Conservation (phyloP, 2,797 vertebrate species). For the Oreonectes daqikongensis region DNA sequence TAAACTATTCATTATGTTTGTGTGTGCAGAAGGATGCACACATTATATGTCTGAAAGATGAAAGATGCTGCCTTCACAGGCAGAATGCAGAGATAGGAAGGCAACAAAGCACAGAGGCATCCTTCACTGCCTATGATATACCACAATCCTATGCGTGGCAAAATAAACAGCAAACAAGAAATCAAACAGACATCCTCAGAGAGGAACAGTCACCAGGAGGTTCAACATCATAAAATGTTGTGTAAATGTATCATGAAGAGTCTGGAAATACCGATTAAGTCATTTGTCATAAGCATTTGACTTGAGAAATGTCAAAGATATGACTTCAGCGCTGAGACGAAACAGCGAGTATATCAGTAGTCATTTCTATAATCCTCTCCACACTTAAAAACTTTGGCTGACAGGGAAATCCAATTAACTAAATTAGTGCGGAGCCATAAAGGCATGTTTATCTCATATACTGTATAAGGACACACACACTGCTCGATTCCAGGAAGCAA, state of each 20-base stretch:
- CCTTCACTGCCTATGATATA: neutral
- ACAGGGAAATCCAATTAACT: constrained; percentile 27
- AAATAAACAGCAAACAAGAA: neutral
- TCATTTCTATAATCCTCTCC: constrained; percentile 10
- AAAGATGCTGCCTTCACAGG: constrained; percentile 1
- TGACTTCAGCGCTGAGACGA: constrained; percentile 3
- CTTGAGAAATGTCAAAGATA: constrained; percentile 16
- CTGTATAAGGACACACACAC: neutral
- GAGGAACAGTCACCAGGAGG: neutral
- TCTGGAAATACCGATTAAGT: neutral
- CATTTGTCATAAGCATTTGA: neutral
- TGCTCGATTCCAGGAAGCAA: neutral
- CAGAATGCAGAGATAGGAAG: neutral
- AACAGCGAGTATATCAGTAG: neutral
- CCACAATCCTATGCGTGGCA: neutral
- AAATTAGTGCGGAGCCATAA: constrained; percentile 12
- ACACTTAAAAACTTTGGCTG: constrained; percentile 19
- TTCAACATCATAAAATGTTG: neutral
- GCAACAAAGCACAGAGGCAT: neutral
- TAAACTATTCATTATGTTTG: neutral
- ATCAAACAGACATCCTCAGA: neutral
- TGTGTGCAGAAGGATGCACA: neutral
- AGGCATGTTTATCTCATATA: constrained; percentile 13
- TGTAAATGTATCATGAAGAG: neutral
- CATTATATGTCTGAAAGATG: neutral